phyloP scores from a whole-genome alignment of 2,888 invertebrate species.

The Erebia epiphron region DNA sequence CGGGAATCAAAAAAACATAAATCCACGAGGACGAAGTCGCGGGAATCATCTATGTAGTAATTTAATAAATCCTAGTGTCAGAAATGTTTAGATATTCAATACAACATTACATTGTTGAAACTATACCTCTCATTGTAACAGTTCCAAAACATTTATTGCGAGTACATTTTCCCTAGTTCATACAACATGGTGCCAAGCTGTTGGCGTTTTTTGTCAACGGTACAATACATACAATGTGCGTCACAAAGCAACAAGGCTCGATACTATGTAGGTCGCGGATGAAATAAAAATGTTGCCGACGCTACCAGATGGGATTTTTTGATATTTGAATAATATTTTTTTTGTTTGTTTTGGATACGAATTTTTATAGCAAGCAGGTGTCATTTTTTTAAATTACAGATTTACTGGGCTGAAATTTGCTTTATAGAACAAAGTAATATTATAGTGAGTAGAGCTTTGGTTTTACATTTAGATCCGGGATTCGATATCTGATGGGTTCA shows the following conservation, averaged over 20 bases:
- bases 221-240: not conserved
- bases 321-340: constrained; percentile 6
- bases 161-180: not conserved
- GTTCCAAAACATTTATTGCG: constrained; percentile 1
- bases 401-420: too few relatives aligned
- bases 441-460: too few relatives aligned
- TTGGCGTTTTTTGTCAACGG: constrained; percentile 4
- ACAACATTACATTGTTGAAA: not conserved
- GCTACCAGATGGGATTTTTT: constrained; percentile 1
- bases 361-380: not conserved
- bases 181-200: not conserved
- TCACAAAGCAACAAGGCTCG: constrained; percentile 1
- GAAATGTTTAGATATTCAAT: too few relatives aligned
- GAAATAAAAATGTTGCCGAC: constrained; percentile 10
- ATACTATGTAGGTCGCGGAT: constrained; percentile 9
- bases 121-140: not conserved
- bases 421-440: too few relatives aligned
- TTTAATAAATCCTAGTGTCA: too few relatives aligned
- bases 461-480: too few relatives aligned
- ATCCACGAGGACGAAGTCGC: too few relatives aligned
- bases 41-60: too few relatives aligned
- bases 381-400: not conserved
- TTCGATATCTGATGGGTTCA: too few relatives aligned
- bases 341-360: constrained; percentile 4
- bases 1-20: too few relatives aligned